Evolutionary conservation across 2,113 vertebrate species (phyloP), one percentile per base, ranked within the genome.

Genomic region (Zeus faber): DNA sequence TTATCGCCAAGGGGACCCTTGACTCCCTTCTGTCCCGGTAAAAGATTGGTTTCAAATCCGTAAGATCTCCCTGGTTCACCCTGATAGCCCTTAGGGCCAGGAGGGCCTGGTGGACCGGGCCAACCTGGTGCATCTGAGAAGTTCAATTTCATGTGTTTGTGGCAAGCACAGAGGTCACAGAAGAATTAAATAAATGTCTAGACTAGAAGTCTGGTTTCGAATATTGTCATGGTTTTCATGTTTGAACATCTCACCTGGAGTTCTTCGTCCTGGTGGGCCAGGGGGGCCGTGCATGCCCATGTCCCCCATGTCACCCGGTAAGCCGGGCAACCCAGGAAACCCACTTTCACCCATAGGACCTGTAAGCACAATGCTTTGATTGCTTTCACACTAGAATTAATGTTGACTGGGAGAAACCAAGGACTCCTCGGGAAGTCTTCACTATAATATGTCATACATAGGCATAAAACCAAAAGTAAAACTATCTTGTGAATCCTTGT

Each of bases 311-410:
- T 85, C 73, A 24, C 86, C 86, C 6, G 37, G 55, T 2, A 9
- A 1, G 35, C 87, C 87, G 5, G 31, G 7, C 0, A 0, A 0
- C 33, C 86, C 87, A 21, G 54, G 54, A 35, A 49, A 10, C 2
- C 88, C 88, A 23, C 0, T 20, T 10, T 83, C 60, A 40, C 88
- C 88, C 49, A 53, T 55, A 40, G 1, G 2, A 29, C 87, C 88
- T 88, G 37, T 6, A 56, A 26, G 3, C 16, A 23, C 2, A 18
- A 13, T 31, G 10, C 5, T 49, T 11, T 29, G 1, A 49, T 6
- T 16, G 14, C n/a, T 47, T 25, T 5, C 6, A 25, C 2, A n/a
- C 5, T 33, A 6, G 27, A 27, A 57, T 21, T 41, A 41, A n/a
- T 8, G n/a, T n/a, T n/a, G n/a, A n/a, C n/a, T n/a, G n/a, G n/a